A percentile compares a stretch with the other conserved stretches of the same genome.
Evolutionary conservation across 2,113 vertebrate genomes (phyloP).

Genomic region (Morone chrysops): DNA sequence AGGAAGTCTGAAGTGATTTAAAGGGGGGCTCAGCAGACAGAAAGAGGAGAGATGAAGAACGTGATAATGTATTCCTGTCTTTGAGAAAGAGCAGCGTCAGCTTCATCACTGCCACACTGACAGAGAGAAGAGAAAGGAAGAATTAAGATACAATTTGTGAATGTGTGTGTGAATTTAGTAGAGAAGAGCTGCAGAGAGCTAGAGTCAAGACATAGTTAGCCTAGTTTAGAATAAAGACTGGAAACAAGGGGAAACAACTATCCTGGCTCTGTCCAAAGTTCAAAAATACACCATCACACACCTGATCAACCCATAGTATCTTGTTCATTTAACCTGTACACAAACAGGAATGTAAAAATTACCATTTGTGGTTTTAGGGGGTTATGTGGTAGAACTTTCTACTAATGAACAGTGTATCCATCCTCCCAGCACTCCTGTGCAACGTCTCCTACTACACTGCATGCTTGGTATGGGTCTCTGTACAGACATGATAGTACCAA

Average conservation of each 20-base stretch:
- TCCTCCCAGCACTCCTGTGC: too few species aligned
- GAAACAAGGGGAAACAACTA: too few species aligned
- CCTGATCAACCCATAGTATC: neutral
- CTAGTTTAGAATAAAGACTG: neutral
- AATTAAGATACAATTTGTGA: neutral
- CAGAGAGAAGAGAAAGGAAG: neutral
- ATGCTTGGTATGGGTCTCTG: too few species aligned
- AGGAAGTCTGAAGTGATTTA: neutral
- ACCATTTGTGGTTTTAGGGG: neutral
- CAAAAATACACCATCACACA: neutral
- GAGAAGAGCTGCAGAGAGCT: neutral
- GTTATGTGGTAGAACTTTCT: neutral
- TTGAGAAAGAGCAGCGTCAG: neutral
- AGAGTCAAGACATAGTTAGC: neutral
- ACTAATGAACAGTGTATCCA: too few species aligned
- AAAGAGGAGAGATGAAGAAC: neutral
- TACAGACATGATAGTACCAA: too few species aligned
- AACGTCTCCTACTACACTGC: too few species aligned
- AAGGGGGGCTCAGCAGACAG: neutral
- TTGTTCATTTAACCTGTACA: neutral
- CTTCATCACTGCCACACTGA: neutral
- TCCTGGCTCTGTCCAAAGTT: neutral
- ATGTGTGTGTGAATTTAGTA: neutral
- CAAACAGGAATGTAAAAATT: neutral
- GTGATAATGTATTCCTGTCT: neutral